These are phyloP conservation scores for Acanthosepion lycidas DNA, from an alignment of 2,888 invertebrate species.

Conservation along the genomic window DNA sequence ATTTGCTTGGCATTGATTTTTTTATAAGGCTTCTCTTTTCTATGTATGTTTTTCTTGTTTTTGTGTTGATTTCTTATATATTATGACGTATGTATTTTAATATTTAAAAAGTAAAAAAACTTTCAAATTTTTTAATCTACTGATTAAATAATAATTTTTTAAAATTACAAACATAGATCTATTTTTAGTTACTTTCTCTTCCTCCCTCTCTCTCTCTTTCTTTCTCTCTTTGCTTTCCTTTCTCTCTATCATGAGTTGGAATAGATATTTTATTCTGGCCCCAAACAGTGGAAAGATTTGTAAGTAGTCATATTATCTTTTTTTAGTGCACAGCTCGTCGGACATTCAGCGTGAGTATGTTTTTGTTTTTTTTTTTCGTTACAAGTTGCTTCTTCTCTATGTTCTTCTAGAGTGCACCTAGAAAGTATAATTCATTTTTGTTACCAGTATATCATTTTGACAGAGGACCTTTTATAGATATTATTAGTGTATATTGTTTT, in stretches of 20 bases:
- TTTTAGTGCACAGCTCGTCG: constrained; percentile 46
- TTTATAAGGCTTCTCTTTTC: not conserved
- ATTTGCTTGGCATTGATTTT: not conserved
- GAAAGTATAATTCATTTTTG: not conserved
- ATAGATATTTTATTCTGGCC: constrained; percentile 43
- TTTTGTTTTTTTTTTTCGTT: constrained; percentile 38
- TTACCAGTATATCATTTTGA: not conserved
- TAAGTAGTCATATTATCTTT: constrained; percentile 47
- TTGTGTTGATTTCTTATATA: not conserved
- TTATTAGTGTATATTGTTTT: constrained; percentile 24
- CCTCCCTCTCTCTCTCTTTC: not conserved
- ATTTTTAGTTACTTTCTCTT: not conserved
- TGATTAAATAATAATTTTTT: not conserved
- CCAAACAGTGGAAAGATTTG: constrained; percentile 41
- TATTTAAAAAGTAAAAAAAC: not conserved
- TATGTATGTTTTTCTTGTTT: not conserved
- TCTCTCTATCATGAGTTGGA: not conserved
- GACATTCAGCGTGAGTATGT: constrained; percentile 46
- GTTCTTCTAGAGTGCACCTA: constrained; percentile 33
- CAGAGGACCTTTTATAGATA: not conserved
- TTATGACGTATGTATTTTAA: not conserved
- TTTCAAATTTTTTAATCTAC: not conserved
- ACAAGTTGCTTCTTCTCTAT: not conserved
- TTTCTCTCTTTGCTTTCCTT: not conserved
- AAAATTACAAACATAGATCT: not conserved